Evolutionary conservation across 2,113 vertebrate species (phyloP).

Genomic region (Polyodon spathula): DNA sequence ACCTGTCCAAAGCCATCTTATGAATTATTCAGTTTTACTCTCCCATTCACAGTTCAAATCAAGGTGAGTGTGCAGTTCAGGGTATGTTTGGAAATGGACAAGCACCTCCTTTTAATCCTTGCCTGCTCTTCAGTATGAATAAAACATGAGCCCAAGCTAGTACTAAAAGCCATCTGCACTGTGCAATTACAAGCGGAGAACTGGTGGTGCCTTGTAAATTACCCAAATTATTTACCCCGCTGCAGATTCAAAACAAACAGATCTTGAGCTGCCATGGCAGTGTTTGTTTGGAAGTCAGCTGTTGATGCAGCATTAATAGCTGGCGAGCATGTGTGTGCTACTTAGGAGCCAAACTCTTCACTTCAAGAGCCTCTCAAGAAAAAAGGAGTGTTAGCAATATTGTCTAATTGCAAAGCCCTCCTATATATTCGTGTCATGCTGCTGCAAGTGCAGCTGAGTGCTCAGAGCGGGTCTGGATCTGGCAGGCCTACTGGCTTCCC

Average conservation of each 20-base stretch:
- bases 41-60: neutral
- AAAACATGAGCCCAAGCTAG: conserved; percentile 5
- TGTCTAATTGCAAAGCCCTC: too few species aligned
- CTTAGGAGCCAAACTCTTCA: neutral
- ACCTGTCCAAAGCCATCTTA: neutral
- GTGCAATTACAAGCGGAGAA: neutral
- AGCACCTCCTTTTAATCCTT: neutral
- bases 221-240: conserved; percentile 6
- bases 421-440: too few species aligned
- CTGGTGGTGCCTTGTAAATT: neutral
- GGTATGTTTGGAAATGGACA: neutral
- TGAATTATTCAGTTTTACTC: too few species aligned
- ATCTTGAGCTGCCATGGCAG: neutral
- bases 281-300: neutral
- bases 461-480: too few species aligned
- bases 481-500: too few species aligned
- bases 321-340: neutral
- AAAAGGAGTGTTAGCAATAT: too few species aligned
- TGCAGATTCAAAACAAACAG: conserved; percentile 5
- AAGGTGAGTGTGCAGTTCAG: too few species aligned
- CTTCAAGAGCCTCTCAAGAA: neutral
- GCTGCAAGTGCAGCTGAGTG: too few species aligned
- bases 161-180: conserved; percentile 3
- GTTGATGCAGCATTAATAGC: too few species aligned
- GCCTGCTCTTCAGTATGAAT: neutral